Percentiles rank a stretch among this genome's conserved stretches.
Conservation (phyloP, 2,888 invertebrate genomes). For the Galeruca laticollis region DNA sequence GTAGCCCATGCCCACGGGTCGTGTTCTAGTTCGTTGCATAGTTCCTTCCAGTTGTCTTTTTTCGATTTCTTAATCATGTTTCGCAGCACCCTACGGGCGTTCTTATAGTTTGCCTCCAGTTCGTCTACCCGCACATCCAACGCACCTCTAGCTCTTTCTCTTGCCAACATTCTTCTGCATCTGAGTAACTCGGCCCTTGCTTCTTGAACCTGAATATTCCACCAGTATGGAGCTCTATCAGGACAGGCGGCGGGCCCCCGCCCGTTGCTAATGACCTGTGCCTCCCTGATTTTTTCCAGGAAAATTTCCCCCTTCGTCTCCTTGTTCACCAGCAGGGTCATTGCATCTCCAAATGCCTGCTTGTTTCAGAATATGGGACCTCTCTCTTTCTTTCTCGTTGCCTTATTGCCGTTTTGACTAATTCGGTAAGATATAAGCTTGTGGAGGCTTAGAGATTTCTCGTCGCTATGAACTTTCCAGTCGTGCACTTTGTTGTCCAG, state of each 20-base stretch:
- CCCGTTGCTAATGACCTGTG: not conserved
- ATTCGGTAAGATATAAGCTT: too few relatives aligned
- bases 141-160: not conserved
- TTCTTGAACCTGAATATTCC: not conserved
- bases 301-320: not conserved
- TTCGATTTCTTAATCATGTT: not conserved
- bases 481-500: not conserved
- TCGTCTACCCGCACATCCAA: not conserved
- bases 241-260: not conserved
- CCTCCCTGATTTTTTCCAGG: conserved; percentile 3
- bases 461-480: conserved; percentile 3
- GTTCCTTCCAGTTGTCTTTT: conserved; percentile 21
- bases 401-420: not conserved
- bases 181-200: not conserved
- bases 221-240: conserved; percentile 2
- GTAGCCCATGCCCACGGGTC: too few relatives aligned
- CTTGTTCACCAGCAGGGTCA: not conserved
- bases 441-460: conserved; percentile 3
- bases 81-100: not conserved
- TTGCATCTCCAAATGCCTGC: not conserved
- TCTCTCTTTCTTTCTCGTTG: not conserved
- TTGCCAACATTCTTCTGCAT: not conserved
- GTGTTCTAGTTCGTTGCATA: conserved; percentile 26
- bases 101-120: conserved; percentile 9
- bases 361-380: not conserved